Conservation (phyloP, 2,113 vertebrate species). For the Prionailurus bengalensis region DNA sequence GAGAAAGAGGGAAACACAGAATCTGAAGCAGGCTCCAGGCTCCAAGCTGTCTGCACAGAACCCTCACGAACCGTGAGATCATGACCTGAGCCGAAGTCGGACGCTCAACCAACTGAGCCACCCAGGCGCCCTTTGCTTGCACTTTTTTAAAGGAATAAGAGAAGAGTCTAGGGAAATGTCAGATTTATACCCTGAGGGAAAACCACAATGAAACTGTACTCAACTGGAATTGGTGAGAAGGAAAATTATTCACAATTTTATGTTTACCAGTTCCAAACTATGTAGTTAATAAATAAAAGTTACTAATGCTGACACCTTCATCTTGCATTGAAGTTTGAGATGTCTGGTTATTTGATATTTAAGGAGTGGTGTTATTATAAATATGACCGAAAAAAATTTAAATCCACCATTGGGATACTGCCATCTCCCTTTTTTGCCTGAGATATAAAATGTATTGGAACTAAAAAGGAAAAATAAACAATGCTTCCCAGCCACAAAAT, state of each 20-base stretch:
- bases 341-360: slow-evolving; percentile 74
- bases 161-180: not conserved
- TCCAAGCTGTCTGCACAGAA: no score
- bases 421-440: not conserved
- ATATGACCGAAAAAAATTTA: slow-evolving; percentile 49
- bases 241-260: slow-evolving; percentile 26
- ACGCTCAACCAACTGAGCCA: no score
- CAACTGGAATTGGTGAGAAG: not conserved
- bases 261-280: not conserved
- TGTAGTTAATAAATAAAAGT: not conserved
- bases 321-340: slow-evolving; percentile 55
- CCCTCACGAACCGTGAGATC: no score
- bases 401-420: slow-evolving; percentile 40
- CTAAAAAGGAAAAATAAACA: not conserved
- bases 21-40: no score
- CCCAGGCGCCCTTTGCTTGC: not conserved
- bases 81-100: no score
- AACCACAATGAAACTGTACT: not conserved
- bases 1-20: no score
- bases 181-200: not conserved
- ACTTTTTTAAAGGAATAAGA: not conserved
- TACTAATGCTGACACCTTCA: slow-evolving; percentile 35
- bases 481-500: not conserved
- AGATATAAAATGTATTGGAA: not conserved
- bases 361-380: slow-evolving; percentile 75